Evolutionary conservation across 2,113 vertebrate genomes (phyloP), one percentile per base, ranked within the genome.

Genomic region (Oryzias celebensis): DNA sequence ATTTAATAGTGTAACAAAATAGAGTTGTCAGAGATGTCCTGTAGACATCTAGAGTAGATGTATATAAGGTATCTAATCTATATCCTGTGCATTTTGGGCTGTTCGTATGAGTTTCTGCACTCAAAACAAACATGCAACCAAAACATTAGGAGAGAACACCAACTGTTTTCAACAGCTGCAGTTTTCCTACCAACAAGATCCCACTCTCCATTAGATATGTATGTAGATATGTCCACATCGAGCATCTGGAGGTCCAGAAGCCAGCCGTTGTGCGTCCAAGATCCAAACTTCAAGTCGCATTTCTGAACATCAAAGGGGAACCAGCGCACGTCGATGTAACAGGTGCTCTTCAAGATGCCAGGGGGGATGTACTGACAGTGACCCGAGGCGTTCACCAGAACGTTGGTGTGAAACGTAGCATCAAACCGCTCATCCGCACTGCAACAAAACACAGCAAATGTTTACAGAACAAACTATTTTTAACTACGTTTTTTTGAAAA

Each of bases 301-400:
- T 92, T 95, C 82, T 95, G 94, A 45, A 95, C 90, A 23, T 95
- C 93, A 41, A 95, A 95, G 42, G 94, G 94, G 83, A 95, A 95
- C 94, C 94, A 95, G 44, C 92, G 92, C 47, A 95, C 94, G 2
- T 91, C 90, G 7, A 91, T 91, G 82, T 91, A 90, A 71, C 90
- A 91, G 24, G 90, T 91, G 71, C 96, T 98, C 86, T 95, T 97
- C 84, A 98, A 88, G 77, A 98, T 97, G 53, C 96, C 94, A 65
- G 94, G 94, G 55, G 94, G 94, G 69, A 95, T 93, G 84, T 95
- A 95, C 83, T 95, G 94, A 71, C 94, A 94, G 77, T 92, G 79
- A 52, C 94, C 94, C 1, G 93, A 92, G 1, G 91, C 93, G 69
- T 94, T 95, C 80, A 95, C 94, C 75, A 94, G 80, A 18, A 95